Evolutionary conservation across 1,140 invertebrate genomes (phyloP), one percentile per base, ranked within the genome.

Genomic region (Dolichoris vasculosae): DNA sequence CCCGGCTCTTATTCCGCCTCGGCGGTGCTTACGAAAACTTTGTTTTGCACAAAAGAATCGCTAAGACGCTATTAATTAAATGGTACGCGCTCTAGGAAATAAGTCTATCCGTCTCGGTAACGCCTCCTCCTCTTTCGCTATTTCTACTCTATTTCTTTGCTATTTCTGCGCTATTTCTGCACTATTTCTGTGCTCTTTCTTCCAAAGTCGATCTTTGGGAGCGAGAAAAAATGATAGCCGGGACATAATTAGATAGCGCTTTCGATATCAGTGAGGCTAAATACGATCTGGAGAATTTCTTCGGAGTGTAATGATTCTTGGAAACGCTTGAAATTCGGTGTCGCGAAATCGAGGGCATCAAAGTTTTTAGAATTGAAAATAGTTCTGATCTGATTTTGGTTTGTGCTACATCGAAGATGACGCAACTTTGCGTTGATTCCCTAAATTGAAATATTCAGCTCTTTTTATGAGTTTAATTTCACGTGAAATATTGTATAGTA

Each of bases 311-410:
- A 73, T n/a, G 69, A 43, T 73, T 43, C 38, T 38, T 43, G 6
- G 69, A 73, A 73, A 38, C 67, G 38, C 69, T 73, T 73, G 26
- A 73, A 73, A 73, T 73, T 73, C 20, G 69, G 69, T 73, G 38
- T 73, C 40, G 69, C 23, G 67, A 69, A 69, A 69, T 38, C 35
- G 32, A 38, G 67, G 67, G 2, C 67, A 38, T 38, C 23, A 26
- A 73, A 69, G 17, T 2, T 73, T 73, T 71, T 43, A 9, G 38
- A 73, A 73, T 73, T 11, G 38, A 73, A 73, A 26, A n/a, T 13
- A 26, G 20, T 73, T 73, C 40, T 71, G n/a, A 73, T 38, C 69
- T 73, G 38, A 73, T 73, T 73, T 73, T n/a, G 40, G 38, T 38
- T 73, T 73, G 69, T 6, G 20, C 69, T 43, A 43, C 20, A 43